Evolutionary conservation across 1,140 invertebrate genomes (phyloP).

Genomic region (Octopus sinensis): DNA sequence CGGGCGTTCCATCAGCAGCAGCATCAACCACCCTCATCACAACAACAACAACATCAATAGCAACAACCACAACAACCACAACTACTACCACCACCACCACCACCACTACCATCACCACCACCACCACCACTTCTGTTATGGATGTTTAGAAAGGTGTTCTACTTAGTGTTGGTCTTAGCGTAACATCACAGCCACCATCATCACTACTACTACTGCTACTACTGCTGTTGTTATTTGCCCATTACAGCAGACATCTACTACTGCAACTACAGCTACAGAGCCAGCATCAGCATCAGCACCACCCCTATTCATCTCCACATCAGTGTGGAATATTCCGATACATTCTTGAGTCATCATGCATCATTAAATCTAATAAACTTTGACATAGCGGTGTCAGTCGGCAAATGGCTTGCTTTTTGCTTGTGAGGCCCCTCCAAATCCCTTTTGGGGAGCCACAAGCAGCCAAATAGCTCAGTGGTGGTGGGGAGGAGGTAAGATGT

Average conservation of each 20-base stretch:
- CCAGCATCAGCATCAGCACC: conserved; percentile 8
- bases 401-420: too few relatives aligned
- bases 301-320: not conserved
- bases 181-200: conserved; percentile 22
- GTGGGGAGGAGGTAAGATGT: too few relatives aligned
- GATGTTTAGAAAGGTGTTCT: conserved; percentile 10
- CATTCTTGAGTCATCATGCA: too few relatives aligned
- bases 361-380: too few relatives aligned
- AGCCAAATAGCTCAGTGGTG: too few relatives aligned
- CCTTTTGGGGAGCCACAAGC: too few relatives aligned
- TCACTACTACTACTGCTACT: not conserved
- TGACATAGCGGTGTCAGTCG: too few relatives aligned
- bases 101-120: conserved; percentile 6
- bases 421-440: too few relatives aligned
- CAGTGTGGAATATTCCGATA: too few relatives aligned
- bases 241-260: conserved; percentile 3
- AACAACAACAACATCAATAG: conserved; percentile 3
- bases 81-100: conserved; percentile 21
- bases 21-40: conserved; percentile 4
- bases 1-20: conserved; percentile 19
- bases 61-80: not conserved
- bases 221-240: conserved; percentile 13
- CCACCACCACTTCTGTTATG: conserved; percentile 12
- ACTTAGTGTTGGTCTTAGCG: conserved; percentile 18
- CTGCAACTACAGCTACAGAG: conserved; percentile 8